These are phyloP conservation scores for Dufourea novaeangliae DNA, from an alignment of 1,140 invertebrate species.

Conservation along the genomic window DNA sequence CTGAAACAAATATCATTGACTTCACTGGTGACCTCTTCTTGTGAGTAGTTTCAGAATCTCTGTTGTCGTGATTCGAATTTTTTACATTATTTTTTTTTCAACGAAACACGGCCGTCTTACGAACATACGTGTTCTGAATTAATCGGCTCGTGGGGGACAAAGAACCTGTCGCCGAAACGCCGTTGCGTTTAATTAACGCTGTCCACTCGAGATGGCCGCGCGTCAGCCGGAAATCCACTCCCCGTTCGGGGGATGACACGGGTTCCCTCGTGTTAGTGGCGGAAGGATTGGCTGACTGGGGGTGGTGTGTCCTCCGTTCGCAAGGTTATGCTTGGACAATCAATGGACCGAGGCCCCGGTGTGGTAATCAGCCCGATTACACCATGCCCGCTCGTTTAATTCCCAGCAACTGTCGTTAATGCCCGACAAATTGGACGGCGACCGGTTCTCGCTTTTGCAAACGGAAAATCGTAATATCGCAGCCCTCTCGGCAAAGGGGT, in stretches of 20 bases:
- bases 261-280: not conserved
- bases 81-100: not conserved
- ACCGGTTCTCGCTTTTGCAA: slow-evolving; percentile 47
- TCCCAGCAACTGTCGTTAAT: slow-evolving; percentile 49
- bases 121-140: not conserved
- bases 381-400: slow-evolving; percentile 51
- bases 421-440: slow-evolving; percentile 53
- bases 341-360: slow-evolving; percentile 38
- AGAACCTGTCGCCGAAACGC: slow-evolving; percentile 33
- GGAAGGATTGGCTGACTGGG: not conserved
- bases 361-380: slow-evolving; percentile 64
- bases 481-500: not conserved
- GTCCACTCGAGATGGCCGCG: slow-evolving; percentile 43
- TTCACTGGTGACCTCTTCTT: too few species aligned
- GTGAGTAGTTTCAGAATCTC: too few species aligned
- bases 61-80: not conserved
- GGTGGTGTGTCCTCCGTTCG: slow-evolving; percentile 20
- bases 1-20: too few species aligned
- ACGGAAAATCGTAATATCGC: slow-evolving; percentile 32
- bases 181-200: slow-evolving; percentile 56
- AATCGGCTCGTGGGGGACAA: not conserved
- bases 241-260: slow-evolving; percentile 6
- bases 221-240: slow-evolving; percentile 45
- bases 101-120: not conserved
- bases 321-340: slow-evolving; percentile 58